Evolutionary conservation across 2,888 invertebrate species (phyloP).

Genomic region (Spatulosminthurus flaviceps): DNA sequence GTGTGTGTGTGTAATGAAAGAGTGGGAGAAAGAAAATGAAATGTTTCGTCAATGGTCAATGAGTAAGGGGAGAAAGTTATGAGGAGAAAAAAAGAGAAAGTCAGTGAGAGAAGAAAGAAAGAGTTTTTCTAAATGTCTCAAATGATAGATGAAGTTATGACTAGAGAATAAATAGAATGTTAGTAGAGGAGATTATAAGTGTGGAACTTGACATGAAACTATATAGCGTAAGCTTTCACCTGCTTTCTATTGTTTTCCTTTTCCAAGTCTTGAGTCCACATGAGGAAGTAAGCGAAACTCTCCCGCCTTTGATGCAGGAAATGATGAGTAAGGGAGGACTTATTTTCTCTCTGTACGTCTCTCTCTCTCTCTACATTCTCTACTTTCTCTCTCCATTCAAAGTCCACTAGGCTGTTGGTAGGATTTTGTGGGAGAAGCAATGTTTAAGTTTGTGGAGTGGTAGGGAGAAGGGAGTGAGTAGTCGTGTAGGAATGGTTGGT

Average conservation of each 20-base stretch:
- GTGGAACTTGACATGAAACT: constrained; percentile 11
- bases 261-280: constrained; percentile 21
- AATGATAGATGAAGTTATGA: constrained; percentile 57
- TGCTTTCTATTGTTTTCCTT: constrained; percentile 58
- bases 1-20: too few relatives aligned
- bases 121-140: constrained; percentile 54
- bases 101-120: too few relatives aligned
- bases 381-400: constrained; percentile 10
- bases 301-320: constrained; percentile 60
- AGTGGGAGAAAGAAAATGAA: background rate
- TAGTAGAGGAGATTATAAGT: constrained; percentile 15
- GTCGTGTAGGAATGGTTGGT: background rate
- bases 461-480: constrained; percentile 25
- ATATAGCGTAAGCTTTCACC: constrained; percentile 50
- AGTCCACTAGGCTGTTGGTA: background rate
- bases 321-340: constrained; percentile 62
- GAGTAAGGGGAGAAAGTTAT: background rate
- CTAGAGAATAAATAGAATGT: background rate
- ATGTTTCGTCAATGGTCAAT: constrained; percentile 10
- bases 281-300: constrained; percentile 44
- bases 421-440: constrained; percentile 27
- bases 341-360: constrained; percentile 26
- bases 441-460: constrained; percentile 29
- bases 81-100: background rate
- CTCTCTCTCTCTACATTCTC: too few relatives aligned